Conservation (phyloP, 2,888 invertebrate species). For the Platycheirus albimanus region DNA sequence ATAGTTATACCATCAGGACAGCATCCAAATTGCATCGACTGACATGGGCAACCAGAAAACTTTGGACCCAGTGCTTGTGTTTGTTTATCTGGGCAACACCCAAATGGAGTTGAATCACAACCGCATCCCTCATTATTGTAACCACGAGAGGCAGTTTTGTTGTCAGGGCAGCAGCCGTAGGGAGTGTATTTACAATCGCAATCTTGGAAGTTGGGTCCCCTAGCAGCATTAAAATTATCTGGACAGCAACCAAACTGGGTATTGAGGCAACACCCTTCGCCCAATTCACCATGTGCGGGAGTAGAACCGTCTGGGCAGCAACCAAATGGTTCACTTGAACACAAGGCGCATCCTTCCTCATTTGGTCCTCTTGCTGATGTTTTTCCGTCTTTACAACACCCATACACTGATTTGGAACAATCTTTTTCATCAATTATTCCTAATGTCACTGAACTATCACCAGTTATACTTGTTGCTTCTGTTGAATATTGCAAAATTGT, state of each 20-base stretch:
- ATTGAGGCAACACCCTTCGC: conserved; percentile 92
- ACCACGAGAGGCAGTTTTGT: conserved; percentile 90
- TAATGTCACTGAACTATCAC: conserved; percentile 73
- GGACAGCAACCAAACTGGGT: conserved; percentile 93
- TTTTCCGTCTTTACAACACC: conserved; percentile 90
- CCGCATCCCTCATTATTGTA: conserved; percentile 91
- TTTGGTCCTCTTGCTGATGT: conserved; percentile 87
- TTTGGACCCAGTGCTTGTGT: conserved; percentile 90
- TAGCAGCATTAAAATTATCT: conserved; percentile 91
- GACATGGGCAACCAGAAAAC: conserved; percentile 92
- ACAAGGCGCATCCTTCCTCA: conserved; percentile 89
- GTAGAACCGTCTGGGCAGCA: conserved; percentile 94
- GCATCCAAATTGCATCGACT: conserved; percentile 94
- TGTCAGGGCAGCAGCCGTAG: conserved; percentile 94
- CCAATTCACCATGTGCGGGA: conserved; percentile 91
- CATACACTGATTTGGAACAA: conserved; percentile 85
- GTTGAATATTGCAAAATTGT: not conserved
- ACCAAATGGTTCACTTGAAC: conserved; percentile 88
- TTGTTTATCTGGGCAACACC: conserved; percentile 93
- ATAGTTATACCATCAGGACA: conserved; percentile 91
- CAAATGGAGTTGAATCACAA: conserved; percentile 88
- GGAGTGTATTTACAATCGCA: conserved; percentile 91
- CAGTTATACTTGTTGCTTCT: conserved; percentile 81
- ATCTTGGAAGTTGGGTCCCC: conserved; percentile 90
- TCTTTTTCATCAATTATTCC: conserved; percentile 78